Evolutionary conservation across 2,888 invertebrate genomes (phyloP), one percentile per base, ranked within the genome.

Genomic region (Schrankia costaestrigalis): DNA sequence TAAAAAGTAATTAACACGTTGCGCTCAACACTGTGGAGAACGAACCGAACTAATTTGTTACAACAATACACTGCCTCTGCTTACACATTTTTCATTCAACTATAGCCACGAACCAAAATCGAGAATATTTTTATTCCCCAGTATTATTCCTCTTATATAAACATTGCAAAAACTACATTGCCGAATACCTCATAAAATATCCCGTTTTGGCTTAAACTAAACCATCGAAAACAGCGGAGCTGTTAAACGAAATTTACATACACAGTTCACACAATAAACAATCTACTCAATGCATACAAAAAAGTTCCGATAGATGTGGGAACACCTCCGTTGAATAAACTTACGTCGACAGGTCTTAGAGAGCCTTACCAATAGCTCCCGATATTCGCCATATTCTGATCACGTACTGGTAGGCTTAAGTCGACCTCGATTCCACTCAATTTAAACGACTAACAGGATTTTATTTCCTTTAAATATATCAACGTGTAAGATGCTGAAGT

Each of bases 401-500:
- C 68, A 64, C 68, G 71, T 65, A 46, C 37, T 41, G 27, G 41
- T 51, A 48, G 63, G 58, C 59, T 60, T 56, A 51, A 67, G 62
- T 63, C 58, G 64, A 58, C 67, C 69, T 64, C 63, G 61, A 72
- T 71, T 68, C 63, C 55, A 63, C 67, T 67, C 66, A 60, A 71
- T 64, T 64, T 63, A 57, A 69, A 63, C 58, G 57, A 56, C 63
- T 63, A 57, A 69, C 63, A 58, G 56, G 51, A 64, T 67, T 70
- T 73, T 66, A 61, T 64, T 63, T 54, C 46, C 51, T 47, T 51
- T 56, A 44, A 55, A 61, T 52, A 56, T 59, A 56, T 59, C 50
- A 49, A 40, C 45, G 38, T 50, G 43, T 33, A 56, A 39, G 41
- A 42, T 40, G 42, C 42, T 46, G 34, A 46, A 50, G 35, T 31